These are phyloP conservation scores for Bombyx mori DNA, from an alignment of 1,140 invertebrate species.

Conservation along the genomic window DNA sequence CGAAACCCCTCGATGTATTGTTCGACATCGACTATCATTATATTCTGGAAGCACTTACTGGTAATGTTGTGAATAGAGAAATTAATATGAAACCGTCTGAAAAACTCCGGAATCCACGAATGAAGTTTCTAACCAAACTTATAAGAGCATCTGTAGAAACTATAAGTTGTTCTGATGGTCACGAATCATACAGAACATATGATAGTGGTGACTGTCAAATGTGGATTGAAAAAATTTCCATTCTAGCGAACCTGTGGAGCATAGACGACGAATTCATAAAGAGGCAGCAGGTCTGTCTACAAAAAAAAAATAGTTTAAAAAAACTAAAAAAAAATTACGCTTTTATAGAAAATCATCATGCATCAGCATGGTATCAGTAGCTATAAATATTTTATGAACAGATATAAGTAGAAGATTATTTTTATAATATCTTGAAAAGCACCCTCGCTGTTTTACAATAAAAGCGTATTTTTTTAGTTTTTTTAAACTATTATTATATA, in stretches of 20 bases:
- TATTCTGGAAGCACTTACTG: constrained; percentile 49
- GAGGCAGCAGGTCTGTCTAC: constrained; percentile 75
- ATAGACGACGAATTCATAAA: constrained; percentile 82
- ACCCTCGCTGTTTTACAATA: too few relatives aligned
- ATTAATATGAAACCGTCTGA: constrained; percentile 41
- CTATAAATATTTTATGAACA: too few relatives aligned
- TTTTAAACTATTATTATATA: too few relatives aligned
- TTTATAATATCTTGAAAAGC: too few relatives aligned
- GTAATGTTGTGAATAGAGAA: constrained; percentile 32
- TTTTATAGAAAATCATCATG: too few relatives aligned
- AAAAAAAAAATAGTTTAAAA: too few relatives aligned
- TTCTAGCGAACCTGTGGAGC: constrained; percentile 84
- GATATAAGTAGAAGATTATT: too few relatives aligned
- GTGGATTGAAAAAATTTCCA: constrained; percentile 81
- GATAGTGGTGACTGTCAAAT: constrained; percentile 73
- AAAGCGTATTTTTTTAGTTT: too few relatives aligned
- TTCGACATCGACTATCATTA: constrained; percentile 77
- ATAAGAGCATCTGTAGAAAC: constrained; percentile 78
- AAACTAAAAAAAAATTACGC: too few relatives aligned
- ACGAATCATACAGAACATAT: constrained; percentile 24
- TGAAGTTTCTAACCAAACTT: constrained; percentile 76
- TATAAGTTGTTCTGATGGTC: constrained; percentile 53
- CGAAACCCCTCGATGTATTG: constrained; percentile 80
- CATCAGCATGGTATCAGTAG: too few relatives aligned
- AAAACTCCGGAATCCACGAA: constrained; percentile 72